Evolutionary conservation across 1,140 invertebrate genomes (phyloP).

Genomic region (Platyscapa corneri): DNA sequence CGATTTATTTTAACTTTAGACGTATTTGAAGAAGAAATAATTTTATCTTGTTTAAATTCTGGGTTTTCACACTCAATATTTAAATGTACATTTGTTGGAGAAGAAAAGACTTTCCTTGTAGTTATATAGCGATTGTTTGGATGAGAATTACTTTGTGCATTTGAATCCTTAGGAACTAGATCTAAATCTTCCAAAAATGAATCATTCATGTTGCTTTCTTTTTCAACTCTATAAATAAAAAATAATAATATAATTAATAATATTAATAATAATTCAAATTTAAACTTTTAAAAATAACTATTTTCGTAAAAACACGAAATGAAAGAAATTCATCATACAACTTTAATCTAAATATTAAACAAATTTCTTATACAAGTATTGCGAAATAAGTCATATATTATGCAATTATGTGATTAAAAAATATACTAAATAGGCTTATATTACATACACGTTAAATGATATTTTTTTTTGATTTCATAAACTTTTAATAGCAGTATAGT

Average conservation of each 20-base stretch:
- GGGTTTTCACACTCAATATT: slow-evolving; percentile 19
- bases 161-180: slow-evolving; percentile 55
- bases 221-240: not conserved
- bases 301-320: not conserved
- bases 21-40: slow-evolving; percentile 41
- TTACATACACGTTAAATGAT: not conserved
- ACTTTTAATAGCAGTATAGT: not conserved
- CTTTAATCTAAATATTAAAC: no score
- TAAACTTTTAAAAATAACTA: no score
- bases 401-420: no score
- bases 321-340: no score
- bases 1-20: slow-evolving; percentile 35
- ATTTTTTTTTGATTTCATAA: not conserved
- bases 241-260: no score
- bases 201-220: slow-evolving; percentile 63
- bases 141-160: slow-evolving; percentile 33
- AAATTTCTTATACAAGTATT: no score
- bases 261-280: no score
- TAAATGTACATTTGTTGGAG: not conserved
- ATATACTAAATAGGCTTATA: not conserved
- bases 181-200: slow-evolving; percentile 68
- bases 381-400: no score
- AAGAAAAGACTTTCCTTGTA: slow-evolving; percentile 45
- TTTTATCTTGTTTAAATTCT: slow-evolving; percentile 40
- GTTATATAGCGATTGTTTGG: slow-evolving; percentile 56